Conservation (phyloP, 2,888 invertebrate genomes). For the Rosalia funebris region DNA sequence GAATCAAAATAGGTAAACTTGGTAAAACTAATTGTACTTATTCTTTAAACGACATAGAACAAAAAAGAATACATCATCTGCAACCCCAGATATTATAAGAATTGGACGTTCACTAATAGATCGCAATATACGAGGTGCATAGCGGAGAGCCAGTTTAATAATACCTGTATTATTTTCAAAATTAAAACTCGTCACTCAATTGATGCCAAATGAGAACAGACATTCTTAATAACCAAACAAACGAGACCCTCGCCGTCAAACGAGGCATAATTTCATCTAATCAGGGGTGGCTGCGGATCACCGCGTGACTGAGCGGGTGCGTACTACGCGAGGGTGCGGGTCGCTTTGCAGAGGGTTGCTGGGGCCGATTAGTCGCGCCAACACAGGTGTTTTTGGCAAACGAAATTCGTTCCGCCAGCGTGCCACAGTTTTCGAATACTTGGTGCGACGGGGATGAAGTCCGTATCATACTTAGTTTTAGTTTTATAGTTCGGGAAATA, state of each 20-base stretch:
- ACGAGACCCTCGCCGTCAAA: conserved; percentile 23
- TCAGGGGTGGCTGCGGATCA: conserved; percentile 42
- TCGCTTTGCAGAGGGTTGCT: conserved; percentile 2
- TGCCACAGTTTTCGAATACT: conserved; percentile 1
- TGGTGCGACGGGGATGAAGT: neutral
- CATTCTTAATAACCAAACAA: conserved; percentile 28
- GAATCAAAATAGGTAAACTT: no score
- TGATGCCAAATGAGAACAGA: conserved; percentile 27
- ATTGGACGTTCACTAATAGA: no score
- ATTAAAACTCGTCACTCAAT: no score
- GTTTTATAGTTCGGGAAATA: conserved; percentile 10
- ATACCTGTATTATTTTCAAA: no score
- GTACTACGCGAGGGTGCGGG: conserved; percentile 28
- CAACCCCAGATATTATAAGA: no score
- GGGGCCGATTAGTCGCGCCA: conserved; percentile 49
- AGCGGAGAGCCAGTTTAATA: no score
- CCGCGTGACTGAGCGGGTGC: conserved; percentile 46
- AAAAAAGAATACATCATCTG: no score
- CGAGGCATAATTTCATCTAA: conserved; percentile 30
- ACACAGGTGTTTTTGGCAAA: conserved; percentile 49
- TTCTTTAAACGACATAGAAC: no score
- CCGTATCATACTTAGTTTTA: neutral
- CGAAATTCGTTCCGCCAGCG: conserved; percentile 10
- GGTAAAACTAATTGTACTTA: no score
- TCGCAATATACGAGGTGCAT: no score